phyloP scores from a whole-genome alignment of 2,113 vertebrate genomes.

The Brienomyrus brachyistius region DNA sequence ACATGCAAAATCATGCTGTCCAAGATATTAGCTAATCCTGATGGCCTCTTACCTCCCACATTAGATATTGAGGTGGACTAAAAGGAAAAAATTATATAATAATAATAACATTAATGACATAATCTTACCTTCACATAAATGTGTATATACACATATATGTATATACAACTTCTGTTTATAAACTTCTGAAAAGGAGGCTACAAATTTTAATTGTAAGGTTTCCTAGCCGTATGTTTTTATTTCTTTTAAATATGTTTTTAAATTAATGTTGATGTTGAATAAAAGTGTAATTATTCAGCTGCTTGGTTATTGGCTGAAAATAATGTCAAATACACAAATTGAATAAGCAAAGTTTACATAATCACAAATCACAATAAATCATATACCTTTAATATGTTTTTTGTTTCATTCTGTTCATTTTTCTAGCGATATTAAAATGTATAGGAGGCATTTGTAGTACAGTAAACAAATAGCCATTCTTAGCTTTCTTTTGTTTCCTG shows the following conservation, averaged over 20 bases:
- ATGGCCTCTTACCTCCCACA: background rate
- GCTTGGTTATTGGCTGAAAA: background rate
- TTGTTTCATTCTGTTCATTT: background rate
- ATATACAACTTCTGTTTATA: background rate
- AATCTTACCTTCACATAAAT: background rate
- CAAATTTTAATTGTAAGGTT: background rate
- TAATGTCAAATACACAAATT: background rate
- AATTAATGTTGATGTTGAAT: background rate
- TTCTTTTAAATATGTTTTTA: background rate
- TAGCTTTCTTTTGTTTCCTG: slow-evolving; percentile 24
- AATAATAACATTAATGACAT: background rate
- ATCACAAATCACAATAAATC: background rate
- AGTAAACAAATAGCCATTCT: background rate
- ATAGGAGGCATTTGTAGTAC: background rate
- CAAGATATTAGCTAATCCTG: background rate
- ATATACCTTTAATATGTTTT: background rate
- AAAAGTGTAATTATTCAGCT: background rate
- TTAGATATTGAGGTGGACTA: background rate
- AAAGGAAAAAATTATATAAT: background rate
- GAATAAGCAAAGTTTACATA: background rate
- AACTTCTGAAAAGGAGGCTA: background rate
- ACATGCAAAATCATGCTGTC: background rate
- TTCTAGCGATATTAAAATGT: background rate
- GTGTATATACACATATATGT: background rate
- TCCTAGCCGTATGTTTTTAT: background rate